Evolutionary conservation across 1,140 invertebrate genomes (phyloP), one percentile per base, ranked within the genome.

Genomic region (Notospermus geniculatus): DNA sequence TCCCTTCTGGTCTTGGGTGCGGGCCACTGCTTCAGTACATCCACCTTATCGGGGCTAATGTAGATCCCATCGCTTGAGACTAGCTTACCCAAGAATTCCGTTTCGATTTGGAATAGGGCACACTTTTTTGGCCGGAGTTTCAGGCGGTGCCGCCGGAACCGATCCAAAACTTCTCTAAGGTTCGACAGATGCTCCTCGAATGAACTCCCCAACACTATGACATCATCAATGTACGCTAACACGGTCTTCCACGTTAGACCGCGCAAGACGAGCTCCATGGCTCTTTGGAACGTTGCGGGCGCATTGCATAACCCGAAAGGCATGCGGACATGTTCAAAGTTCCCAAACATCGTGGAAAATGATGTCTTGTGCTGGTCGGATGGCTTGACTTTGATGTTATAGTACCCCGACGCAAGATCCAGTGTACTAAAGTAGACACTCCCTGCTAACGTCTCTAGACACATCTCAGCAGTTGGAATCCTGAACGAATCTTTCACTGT

Each of bases 401-500:
- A 73, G 54, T 66, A 76, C 1, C 69, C 74, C 1, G 53, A 29
- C 28, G 17, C 32, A 9, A 71, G 45, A 72, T 85, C 84, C 0
- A 86, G 65, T 0, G 75, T 72, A 0, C 73, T 72, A 59, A 83
- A 85, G 39, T 79, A 70, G 7, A 54, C 73, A 15, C 65, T 69
- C 1, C 76, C 79, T 0, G 63, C 17, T 0, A 86, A 60, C 2
- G 53, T 54, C 15, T 74, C 59, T 0, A 86, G 54, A 5, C 68
- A 67, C 25, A 83, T 79, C 13, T 83, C 76, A 22, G 85, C 83
- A 0, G 65, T 46, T 0, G 83, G 84, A 1, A 86, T 53, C 65
- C 85, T 85, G 64, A 81, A 86, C 27, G 62, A 69, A 68, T 86
- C 83, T 45, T 71, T 68, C 0, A 73, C 67, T 0, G 79, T 84